phyloP scores from a whole-genome alignment of 2,888 invertebrate species.

The Thymelicus lineola region DNA sequence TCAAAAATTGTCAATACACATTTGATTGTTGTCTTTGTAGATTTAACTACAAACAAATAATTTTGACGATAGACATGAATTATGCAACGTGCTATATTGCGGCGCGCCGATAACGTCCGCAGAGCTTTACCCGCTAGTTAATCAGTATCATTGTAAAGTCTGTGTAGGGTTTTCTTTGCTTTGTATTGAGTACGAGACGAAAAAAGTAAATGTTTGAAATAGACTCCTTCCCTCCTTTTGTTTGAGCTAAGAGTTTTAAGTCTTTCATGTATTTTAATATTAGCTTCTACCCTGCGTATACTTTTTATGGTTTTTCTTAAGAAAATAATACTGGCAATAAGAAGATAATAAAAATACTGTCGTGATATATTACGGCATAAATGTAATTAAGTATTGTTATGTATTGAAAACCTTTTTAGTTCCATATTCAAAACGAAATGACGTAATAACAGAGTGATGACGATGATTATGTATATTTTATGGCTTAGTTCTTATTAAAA shows the following conservation, averaged over 20 bases:
- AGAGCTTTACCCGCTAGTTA: slow-evolving; percentile 1
- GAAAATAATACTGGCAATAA: background rate
- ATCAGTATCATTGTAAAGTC: slow-evolving; percentile 33
- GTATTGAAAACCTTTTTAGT: no score
- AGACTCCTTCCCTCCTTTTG: slow-evolving; percentile 15
- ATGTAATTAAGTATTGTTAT: no score
- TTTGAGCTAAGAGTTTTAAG: slow-evolving; percentile 21
- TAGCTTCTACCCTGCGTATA: background rate
- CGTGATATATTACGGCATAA: no score
- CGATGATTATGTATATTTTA: no score
- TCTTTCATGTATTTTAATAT: slow-evolving; percentile 14
- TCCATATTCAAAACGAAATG: no score
- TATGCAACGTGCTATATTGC: background rate
- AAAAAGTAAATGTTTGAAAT: slow-evolving; percentile 30
- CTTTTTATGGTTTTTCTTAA: background rate
- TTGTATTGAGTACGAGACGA: slow-evolving; percentile 27
- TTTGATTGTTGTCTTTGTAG: no score
- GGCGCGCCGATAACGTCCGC: background rate
- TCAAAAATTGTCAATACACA: no score
- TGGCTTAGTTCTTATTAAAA: no score
- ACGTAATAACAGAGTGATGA: no score
- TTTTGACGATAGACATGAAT: background rate
- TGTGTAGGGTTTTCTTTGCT: slow-evolving; percentile 12
- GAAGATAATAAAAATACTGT: no score
- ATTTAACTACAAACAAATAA: background rate